phyloP scores from a whole-genome alignment of 2,888 invertebrate genomes.

The Drosophila stalkeri region DNA sequence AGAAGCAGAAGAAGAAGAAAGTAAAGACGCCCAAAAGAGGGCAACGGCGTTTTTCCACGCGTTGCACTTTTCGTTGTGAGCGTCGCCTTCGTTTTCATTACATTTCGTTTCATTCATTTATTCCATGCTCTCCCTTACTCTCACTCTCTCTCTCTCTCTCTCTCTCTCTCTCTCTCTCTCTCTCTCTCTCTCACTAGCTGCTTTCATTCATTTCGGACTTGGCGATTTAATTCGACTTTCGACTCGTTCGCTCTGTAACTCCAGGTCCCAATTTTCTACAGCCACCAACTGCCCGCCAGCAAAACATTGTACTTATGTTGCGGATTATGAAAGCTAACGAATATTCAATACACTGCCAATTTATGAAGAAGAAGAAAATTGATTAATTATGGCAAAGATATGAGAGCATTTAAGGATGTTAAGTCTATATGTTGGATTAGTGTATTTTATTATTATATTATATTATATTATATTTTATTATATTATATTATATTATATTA shows the following conservation, averaged over 20 bases:
- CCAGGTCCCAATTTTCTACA: slow-evolving; percentile 18
- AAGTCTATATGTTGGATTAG: background rate
- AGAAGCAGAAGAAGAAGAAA: slow-evolving; percentile 8
- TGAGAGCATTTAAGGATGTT: background rate
- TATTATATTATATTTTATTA: too few relatives aligned
- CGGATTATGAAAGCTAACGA: background rate
- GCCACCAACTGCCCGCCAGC: slow-evolving; percentile 21
- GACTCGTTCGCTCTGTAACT: slow-evolving; percentile 40
- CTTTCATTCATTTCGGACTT: slow-evolving; percentile 72
- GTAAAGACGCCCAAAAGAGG: slow-evolving; percentile 47
- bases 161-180: slow-evolving; percentile 8
- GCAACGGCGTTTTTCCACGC: slow-evolving; percentile 60
- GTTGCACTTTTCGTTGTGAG: slow-evolving; percentile 61
- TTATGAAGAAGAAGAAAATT: background rate
- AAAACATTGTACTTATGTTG: slow-evolving; percentile 7
- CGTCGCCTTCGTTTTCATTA: slow-evolving; percentile 71
- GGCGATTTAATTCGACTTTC: slow-evolving; percentile 77
- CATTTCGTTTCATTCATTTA: slow-evolving; percentile 75
- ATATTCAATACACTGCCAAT: slow-evolving; percentile 9
- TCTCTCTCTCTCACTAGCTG: slow-evolving; percentile 28
- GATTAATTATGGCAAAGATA: too few relatives aligned
- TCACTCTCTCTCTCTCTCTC: background rate
- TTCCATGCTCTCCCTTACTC: slow-evolving; percentile 36
- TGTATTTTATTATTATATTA: too few relatives aligned
- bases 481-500: too few relatives aligned